Conservation (phyloP, 2,113 vertebrate species). For the Cebus imitator region DNA sequence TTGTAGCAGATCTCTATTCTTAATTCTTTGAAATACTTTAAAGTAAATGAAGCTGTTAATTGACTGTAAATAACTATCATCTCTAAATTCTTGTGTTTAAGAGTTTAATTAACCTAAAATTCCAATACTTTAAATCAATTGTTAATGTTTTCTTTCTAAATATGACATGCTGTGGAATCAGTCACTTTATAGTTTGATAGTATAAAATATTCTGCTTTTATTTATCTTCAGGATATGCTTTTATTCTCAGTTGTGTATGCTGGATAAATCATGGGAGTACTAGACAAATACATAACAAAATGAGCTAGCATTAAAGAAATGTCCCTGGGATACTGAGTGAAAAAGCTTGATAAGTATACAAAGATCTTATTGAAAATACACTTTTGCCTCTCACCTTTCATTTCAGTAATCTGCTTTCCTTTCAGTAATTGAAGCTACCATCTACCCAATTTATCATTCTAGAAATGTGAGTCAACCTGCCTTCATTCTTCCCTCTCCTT, state of each 20-base stretch:
- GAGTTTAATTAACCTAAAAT: background rate
- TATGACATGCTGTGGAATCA: fast-evolving
- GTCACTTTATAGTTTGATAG: background rate
- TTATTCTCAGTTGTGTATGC: background rate
- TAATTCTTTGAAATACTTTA: background rate
- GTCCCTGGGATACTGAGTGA: background rate
- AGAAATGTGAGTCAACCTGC: background rate
- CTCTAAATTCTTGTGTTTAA: background rate
- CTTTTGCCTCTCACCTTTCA: background rate
- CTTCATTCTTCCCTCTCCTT: background rate
- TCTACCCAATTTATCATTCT: background rate
- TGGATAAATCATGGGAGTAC: background rate
- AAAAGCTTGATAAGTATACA: background rate
- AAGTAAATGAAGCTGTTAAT: slow-evolving; percentile 4
- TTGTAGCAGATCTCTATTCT: background rate
- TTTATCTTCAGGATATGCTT: background rate
- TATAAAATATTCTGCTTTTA: fast-evolving
- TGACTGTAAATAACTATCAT: background rate
- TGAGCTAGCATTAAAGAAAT: background rate
- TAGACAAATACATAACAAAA: background rate
- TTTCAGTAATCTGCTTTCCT: background rate
- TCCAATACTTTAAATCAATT: background rate
- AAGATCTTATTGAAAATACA: background rate
- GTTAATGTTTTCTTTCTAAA: background rate
- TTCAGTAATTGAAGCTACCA: background rate